Conservation (phyloP, 2,113 vertebrate species). For the Peromyscus polionotus region DNA sequence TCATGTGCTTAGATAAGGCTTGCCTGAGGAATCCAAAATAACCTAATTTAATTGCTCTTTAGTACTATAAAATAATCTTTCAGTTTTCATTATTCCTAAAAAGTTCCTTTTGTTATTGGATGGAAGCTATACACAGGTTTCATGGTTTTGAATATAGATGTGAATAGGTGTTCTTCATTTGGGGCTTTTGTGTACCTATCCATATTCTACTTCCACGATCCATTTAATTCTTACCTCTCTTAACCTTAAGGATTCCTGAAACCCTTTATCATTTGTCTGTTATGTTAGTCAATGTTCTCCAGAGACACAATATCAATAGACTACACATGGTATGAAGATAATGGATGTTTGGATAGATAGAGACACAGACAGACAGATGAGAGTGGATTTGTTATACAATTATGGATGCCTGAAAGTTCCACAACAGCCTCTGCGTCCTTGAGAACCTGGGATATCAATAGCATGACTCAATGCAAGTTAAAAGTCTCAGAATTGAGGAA, state of each 20-base stretch:
- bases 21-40: background rate
- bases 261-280: background rate
- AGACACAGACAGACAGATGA: background rate
- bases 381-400: background rate
- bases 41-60: background rate
- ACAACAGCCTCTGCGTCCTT: background rate
- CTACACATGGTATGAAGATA: background rate
- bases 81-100: background rate
- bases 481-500: background rate
- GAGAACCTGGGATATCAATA: background rate
- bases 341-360: background rate
- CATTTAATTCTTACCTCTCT: background rate
- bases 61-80: background rate
- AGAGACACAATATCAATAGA: background rate
- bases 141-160: background rate
- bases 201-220: background rate
- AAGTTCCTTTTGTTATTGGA: background rate
- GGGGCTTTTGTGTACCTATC: background rate
- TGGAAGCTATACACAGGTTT: background rate
- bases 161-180: background rate
- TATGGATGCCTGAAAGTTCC: background rate
- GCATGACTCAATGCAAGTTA: background rate
- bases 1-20: background rate
- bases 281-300: background rate
- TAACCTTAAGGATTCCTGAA: background rate